Percentiles rank a stretch among this genome's conserved stretches.
Evolutionary conservation across 2,113 vertebrate species (phyloP).

Genomic region (Apodemus sylvaticus): DNA sequence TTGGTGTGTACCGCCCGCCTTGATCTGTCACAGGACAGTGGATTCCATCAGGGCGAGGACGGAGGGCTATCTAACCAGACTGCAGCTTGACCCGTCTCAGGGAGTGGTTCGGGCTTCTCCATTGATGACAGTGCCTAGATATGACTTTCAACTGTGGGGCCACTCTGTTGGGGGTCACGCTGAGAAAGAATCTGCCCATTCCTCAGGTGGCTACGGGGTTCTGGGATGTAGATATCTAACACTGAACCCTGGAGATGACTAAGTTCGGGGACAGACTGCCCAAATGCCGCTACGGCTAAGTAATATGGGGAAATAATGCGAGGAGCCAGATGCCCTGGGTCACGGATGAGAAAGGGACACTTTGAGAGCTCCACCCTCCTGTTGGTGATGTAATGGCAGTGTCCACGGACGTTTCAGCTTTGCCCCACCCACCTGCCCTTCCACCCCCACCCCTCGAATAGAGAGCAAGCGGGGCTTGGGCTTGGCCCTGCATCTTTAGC

Average conservation of each 20-base stretch:
- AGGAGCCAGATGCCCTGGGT: neutral
- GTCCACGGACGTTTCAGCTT: neutral
- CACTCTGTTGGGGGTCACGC: neutral
- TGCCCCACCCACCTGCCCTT: neutral
- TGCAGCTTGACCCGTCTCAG: neutral
- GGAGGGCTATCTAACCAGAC: neutral
- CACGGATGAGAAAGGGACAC: neutral
- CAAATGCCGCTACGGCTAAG: neutral
- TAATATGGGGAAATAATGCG: too few relatives aligned
- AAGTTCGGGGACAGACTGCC: neutral
- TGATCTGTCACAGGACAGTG: neutral
- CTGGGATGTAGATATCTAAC: neutral
- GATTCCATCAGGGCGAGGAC: neutral
- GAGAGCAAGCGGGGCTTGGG: neutral
- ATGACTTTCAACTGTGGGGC: neutral
- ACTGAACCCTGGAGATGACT: neutral
- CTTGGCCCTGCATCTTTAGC: neutral
- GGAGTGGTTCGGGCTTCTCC: neutral
- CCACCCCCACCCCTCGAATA: neutral
- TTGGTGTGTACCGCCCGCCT: rapidly evolving
- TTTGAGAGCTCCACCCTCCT: neutral
- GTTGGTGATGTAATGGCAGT: neutral
- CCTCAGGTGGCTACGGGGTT: neutral
- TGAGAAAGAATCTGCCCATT: neutral
- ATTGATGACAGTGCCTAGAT: neutral